Evolutionary conservation across 1,140 invertebrate species (phyloP).

Genomic region (Scaptomyza pallida): DNA sequence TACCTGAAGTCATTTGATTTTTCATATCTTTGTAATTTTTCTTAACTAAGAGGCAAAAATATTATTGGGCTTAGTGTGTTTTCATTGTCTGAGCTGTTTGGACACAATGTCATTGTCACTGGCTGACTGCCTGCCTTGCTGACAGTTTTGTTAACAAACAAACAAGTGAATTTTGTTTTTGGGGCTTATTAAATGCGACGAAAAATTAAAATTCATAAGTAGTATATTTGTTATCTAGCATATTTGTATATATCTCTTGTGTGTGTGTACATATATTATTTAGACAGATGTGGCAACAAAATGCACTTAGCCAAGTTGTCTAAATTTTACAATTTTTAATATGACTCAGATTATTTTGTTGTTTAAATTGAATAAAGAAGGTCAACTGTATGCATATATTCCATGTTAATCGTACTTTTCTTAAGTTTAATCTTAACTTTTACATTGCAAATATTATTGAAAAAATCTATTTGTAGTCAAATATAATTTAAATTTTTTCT

Average conservation of each 20-base stretch:
- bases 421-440: too few species aligned
- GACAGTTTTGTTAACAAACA: slow-evolving; percentile 64
- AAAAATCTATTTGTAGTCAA: too few species aligned
- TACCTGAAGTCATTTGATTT: not conserved
- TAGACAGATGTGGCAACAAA: slow-evolving; percentile 15
- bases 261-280: not conserved
- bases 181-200: slow-evolving; percentile 66
- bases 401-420: too few species aligned
- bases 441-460: too few species aligned
- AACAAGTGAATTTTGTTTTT: slow-evolving; percentile 54
- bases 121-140: too few species aligned
- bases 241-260: slow-evolving; percentile 10
- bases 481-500: too few species aligned
- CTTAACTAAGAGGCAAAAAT: slow-evolving; percentile 12
- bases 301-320: slow-evolving; percentile 53
- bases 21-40: not conserved
- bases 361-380: not conserved
- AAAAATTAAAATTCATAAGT: slow-evolving; percentile 32
- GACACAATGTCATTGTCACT: slow-evolving; percentile 56
- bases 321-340: slow-evolving; percentile 16
- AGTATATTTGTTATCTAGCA: slow-evolving; percentile 58
- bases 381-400: not conserved
- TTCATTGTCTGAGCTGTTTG: slow-evolving; percentile 18
- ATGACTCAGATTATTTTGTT: not conserved
- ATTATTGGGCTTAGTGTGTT: slow-evolving; percentile 10